These are phyloP conservation scores for Gryon sp. DNA, from an alignment of 1,140 invertebrate species.

Conservation along the genomic window DNA sequence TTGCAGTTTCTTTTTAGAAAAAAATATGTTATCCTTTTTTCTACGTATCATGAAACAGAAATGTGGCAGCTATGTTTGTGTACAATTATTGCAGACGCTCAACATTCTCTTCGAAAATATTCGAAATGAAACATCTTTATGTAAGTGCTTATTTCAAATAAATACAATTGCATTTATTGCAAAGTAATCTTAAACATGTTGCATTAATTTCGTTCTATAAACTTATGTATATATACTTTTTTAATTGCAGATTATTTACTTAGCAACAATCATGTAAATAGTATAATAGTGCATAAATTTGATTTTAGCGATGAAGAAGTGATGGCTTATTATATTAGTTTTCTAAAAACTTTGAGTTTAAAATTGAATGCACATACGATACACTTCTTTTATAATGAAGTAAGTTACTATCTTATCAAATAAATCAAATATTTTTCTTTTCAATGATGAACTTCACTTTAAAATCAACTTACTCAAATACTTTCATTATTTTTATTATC, in stretches of 20 bases:
- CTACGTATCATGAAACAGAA: constrained; percentile 98
- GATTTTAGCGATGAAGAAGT: constrained; percentile 99
- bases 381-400: constrained; percentile 99
- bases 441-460: too few species aligned
- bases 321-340: constrained; percentile 99
- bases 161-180: background rate
- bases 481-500: background rate
- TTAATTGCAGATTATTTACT: constrained; percentile 95
- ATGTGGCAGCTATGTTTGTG: constrained; percentile 97
- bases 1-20: constrained; percentile 98
- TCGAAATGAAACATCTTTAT: constrained; percentile 97
- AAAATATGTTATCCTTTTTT: constrained; percentile 99
- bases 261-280: constrained; percentile 99
- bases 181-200: background rate
- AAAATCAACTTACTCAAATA: too few species aligned
- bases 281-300: constrained; percentile 99
- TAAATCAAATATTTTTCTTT: too few species aligned
- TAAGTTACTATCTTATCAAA: constrained; percentile 78
- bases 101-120: constrained; percentile 99
- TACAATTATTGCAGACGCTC: constrained; percentile 97
- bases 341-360: constrained; percentile 97
- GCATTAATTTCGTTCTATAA: too few species aligned
- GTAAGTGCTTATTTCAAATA: constrained; percentile 84
- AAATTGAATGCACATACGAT: constrained; percentile 99
- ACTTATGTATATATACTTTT: too few species aligned